Conservation (phyloP, 1,140 invertebrate genomes). For the Nylanderia fulva region DNA sequence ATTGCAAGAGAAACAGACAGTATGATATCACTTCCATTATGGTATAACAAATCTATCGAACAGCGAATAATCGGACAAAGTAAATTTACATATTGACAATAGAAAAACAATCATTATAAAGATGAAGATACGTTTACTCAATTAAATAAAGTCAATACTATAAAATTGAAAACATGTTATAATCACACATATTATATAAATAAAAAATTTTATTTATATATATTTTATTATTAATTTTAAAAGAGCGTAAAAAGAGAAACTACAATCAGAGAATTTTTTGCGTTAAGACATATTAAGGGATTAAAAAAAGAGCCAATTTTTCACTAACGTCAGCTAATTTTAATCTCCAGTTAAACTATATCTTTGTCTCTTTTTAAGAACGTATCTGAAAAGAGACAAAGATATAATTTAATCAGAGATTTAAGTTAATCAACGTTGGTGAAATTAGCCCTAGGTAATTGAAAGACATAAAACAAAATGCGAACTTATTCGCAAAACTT, state of each 20-base stretch:
- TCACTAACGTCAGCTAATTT: too few species aligned
- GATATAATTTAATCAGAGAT: too few species aligned
- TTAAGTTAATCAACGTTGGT: too few species aligned
- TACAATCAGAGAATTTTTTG: conserved; percentile 10
- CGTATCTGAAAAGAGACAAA: too few species aligned
- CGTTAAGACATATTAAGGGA: conserved; percentile 45
- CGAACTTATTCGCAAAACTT: conserved; percentile 28
- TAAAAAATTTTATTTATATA: too few species aligned
- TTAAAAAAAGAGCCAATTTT: too few species aligned
- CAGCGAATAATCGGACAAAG: conserved; percentile 15
- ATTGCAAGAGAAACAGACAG: conserved; percentile 17
- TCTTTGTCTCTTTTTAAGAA: too few species aligned
- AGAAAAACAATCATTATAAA: conserved; percentile 18
- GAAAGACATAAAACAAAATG: conserved; percentile 21
- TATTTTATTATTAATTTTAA: too few species aligned
- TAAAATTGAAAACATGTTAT: not conserved
- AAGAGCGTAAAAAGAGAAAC: not conserved
- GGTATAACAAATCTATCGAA: conserved; percentile 5
- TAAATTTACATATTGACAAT: conserved; percentile 40
- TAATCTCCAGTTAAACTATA: too few species aligned
- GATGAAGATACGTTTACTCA: not conserved
- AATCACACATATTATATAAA: not conserved
- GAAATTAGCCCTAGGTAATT: too few species aligned
- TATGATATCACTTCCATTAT: conserved; percentile 34
- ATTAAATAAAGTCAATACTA: conserved; percentile 25